phyloP scores from a whole-genome alignment of 2,113 vertebrate species.

The Podocnemis expansa region DNA sequence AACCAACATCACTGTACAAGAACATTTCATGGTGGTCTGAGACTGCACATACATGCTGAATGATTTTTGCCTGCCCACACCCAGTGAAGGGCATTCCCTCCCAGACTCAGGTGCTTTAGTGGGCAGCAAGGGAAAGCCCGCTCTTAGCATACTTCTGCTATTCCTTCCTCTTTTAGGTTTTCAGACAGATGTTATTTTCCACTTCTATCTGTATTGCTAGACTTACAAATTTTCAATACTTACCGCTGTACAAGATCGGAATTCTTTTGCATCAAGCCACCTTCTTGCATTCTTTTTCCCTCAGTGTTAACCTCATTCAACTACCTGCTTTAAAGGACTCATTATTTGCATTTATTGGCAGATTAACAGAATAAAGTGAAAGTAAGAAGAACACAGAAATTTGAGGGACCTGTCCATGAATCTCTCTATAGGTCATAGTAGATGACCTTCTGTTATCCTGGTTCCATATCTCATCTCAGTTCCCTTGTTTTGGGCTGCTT shows the following conservation, averaged over 20 bases:
- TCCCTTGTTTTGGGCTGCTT: not conserved
- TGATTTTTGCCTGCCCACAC: not conserved
- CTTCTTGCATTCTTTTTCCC: not conserved
- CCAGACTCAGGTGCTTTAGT: constrained; percentile 50
- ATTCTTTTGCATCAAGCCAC: not conserved
- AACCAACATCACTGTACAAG: not conserved
- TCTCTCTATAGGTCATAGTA: accelerated
- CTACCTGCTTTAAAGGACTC: not conserved
- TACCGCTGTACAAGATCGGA: accelerated
- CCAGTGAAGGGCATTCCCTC: constrained; percentile 47
- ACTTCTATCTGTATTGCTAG: not conserved
- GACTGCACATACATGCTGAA: accelerated
- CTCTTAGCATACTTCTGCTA: not conserved
- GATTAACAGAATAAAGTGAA: not conserved
- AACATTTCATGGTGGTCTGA: not conserved
- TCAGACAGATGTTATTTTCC: constrained; percentile 41
- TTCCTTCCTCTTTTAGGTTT: constrained; percentile 73
- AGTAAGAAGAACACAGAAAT: not conserved
- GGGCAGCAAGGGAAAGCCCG: constrained; percentile 68
- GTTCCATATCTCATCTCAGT: not conserved
- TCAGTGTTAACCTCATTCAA: not conserved
- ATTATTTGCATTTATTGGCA: not conserved
- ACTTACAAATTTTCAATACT: not conserved
- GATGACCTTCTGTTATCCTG: not conserved
- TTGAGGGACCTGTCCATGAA: not conserved